Percentiles rank a stretch among this genome's conserved stretches.
phyloP scores from a whole-genome alignment of 2,113 vertebrate genomes.

The human region GRCh38 chr9:20354501-20355000 shows the following conservation, averaged over 20 bases:
- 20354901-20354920: slow-evolving; percentile 58
- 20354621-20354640: not conserved
- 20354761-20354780: not conserved
- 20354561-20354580: not conserved
- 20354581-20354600: not conserved
- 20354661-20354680: not conserved
- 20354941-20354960: slow-evolving; percentile 11
- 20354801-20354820: slow-evolving; percentile 96
- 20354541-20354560: not conserved
- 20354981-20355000: not conserved
- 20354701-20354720: not conserved
- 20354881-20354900: slow-evolving; percentile 81
- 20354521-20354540: not conserved
- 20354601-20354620: not conserved
- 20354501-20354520: not conserved
- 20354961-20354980: slow-evolving; percentile 17
- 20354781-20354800: not conserved
- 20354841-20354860: slow-evolving; percentile 92
- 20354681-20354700: not conserved
- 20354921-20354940: not conserved
- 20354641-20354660: not conserved
- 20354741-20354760: not conserved
- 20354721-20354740: not conserved
- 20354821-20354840: slow-evolving; percentile 94
- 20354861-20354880: slow-evolving; percentile 96